Evolutionary conservation across 2,113 vertebrate species (phyloP), one percentile per base, ranked within the genome.

Genomic region (Rutilus rutilus): DNA sequence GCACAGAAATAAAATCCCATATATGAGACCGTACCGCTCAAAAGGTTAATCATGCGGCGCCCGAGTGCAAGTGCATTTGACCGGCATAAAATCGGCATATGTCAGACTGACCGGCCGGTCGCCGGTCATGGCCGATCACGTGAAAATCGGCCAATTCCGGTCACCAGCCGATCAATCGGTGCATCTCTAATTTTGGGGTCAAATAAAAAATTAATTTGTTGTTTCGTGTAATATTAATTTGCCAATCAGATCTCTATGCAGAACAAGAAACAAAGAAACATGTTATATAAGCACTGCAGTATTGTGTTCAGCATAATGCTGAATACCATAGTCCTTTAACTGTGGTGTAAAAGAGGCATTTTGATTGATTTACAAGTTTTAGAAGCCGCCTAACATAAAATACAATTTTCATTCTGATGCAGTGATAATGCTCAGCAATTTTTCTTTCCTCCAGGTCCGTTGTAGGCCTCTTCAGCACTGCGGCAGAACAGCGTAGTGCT

Each of bases 401-500:
- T n/a, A 25, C 42, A 50, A 12, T 15, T 30, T 15, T 2, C 2
- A 9, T 52, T 76, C 30, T 30, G 45, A 54, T 27, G 17, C 4
- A 3, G 17, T 54, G 50, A 30, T 57, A n/a, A 25, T 50, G 14
- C 6, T 52, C 3, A 27, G 12, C 3, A 25, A 52, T 25, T 2
- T 79, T 47, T 65, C 42, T 92, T 59, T 30, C 2, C 91, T 91
- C 82, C 88, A 96, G 96, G 87, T 88, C 33, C 5, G 88, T 89
- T 50, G 67, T 76, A 0, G 90, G 86, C 80, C 91, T 90, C 67
- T 95, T 95, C 88, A 96, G 95, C 92, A 94, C 95, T 27, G 95
- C 95, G 23, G 95, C 95, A 60, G 94, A 96, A 78, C 95, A 96
- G 83, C 96, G 94, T 78, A 96, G 91, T 21, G 91, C 95, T 15